Evolutionary conservation across 2,888 invertebrate species (phyloP).

Genomic region (Hemithea aestivaria): DNA sequence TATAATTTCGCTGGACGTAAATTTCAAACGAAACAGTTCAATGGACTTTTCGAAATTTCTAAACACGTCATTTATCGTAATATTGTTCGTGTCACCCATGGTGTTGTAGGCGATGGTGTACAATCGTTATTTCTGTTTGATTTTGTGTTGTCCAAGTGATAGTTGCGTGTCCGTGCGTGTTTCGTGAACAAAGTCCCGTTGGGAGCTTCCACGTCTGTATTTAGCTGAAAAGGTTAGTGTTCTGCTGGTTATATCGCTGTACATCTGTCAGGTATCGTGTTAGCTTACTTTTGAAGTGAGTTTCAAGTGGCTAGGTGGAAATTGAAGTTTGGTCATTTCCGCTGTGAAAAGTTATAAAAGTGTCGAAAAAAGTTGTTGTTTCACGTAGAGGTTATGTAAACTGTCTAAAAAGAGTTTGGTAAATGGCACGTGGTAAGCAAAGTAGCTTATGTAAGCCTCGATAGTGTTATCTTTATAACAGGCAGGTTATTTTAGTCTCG

Average conservation of each 20-base stretch:
- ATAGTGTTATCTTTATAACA: slow-evolving; percentile 49
- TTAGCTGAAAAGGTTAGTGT: slow-evolving; percentile 62
- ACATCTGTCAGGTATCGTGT: slow-evolving; percentile 26
- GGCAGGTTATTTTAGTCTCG: slow-evolving; percentile 32
- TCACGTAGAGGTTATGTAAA: too few species aligned
- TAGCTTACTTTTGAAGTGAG: slow-evolving; percentile 18
- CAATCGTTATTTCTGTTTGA: slow-evolving; percentile 56
- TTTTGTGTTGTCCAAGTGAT: slow-evolving; percentile 67
- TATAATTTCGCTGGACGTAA: slow-evolving; percentile 79
- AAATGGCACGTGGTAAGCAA: slow-evolving; percentile 43
- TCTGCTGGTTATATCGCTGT: slow-evolving; percentile 11
- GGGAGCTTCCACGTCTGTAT: slow-evolving; percentile 57
- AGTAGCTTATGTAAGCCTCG: slow-evolving; percentile 53
- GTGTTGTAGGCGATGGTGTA: slow-evolving; percentile 64
- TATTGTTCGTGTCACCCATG: slow-evolving; percentile 59
- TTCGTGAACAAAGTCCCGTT: slow-evolving; percentile 66
- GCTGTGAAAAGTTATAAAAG: slow-evolving; percentile 16
- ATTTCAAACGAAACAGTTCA: slow-evolving; percentile 79
- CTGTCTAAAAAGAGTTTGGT: too few species aligned
- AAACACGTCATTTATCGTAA: slow-evolving; percentile 65
- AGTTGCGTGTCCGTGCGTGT: slow-evolving; percentile 71
- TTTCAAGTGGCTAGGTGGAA: slow-evolving; percentile 17
- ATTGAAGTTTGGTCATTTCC: slow-evolving; percentile 14
- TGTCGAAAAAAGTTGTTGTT: too few species aligned
- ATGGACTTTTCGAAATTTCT: slow-evolving; percentile 76